These are phyloP conservation scores for Coenonympha arcania DNA, from an alignment of 2,888 invertebrate species.

Conservation along the genomic window DNA sequence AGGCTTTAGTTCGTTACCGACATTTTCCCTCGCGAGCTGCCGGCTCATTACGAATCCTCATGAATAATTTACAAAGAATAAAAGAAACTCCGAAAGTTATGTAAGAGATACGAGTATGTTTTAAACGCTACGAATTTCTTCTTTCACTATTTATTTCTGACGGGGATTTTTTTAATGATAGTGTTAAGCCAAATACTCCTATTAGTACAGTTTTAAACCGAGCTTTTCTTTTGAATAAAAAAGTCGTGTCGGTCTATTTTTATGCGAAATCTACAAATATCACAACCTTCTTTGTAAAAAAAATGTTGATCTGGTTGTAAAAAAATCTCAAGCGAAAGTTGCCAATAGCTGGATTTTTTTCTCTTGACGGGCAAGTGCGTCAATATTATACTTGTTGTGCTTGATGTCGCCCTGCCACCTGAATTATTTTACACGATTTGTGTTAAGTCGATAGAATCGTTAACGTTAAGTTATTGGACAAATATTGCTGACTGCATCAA, in stretches of 20 bases:
- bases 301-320: too few relatives aligned
- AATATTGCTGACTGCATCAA: background rate
- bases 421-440: too few relatives aligned
- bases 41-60: constrained; percentile 65
- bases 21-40: constrained; percentile 53
- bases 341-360: too few relatives aligned
- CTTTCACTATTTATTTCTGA: background rate
- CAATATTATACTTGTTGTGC: too few relatives aligned
- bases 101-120: too few relatives aligned
- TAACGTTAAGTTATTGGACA: too few relatives aligned
- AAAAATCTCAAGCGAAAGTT: too few relatives aligned
- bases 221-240: background rate
- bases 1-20: constrained; percentile 58
- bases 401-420: too few relatives aligned
- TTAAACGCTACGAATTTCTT: background rate
- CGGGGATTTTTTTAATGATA: background rate
- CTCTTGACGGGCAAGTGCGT: too few relatives aligned
- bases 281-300: too few relatives aligned
- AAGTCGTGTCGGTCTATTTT: background rate
- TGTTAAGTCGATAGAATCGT: too few relatives aligned
- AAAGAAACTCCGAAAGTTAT: constrained; percentile 42
- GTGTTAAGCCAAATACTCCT: background rate
- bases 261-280: background rate
- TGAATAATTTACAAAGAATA: constrained; percentile 69
- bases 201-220: background rate